Percentiles rank a stretch among this genome's conserved stretches.
Evolutionary conservation across 2,113 vertebrate species (phyloP).

Genomic region (Hippocampus guttulatus): DNA sequence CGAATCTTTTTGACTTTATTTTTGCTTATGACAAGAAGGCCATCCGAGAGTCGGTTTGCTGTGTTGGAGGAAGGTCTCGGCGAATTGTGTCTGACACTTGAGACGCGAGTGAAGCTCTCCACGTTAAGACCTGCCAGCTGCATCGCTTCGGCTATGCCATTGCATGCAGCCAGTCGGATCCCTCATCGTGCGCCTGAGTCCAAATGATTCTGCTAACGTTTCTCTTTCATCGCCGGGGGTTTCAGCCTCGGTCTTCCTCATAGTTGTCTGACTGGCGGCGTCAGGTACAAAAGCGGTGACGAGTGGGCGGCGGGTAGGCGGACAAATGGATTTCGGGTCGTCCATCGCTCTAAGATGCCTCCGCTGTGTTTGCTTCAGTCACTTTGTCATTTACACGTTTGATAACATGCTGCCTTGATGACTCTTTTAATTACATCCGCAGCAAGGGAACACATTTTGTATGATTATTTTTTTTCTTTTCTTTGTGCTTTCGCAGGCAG

Average conservation of each 20-base stretch:
- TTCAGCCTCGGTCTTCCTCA: not conserved
- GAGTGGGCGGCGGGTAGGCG: slow-evolving; percentile 43
- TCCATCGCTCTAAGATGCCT: slow-evolving; percentile 22
- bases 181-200: not conserved
- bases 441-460: slow-evolving; percentile 17
- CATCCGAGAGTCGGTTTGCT: not conserved
- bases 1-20: too few relatives aligned
- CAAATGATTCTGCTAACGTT: not conserved
- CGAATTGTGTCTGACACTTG: slow-evolving; percentile 53
- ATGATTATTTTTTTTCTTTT: slow-evolving; percentile 9
- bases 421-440: slow-evolving; percentile 44
- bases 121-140: slow-evolving; percentile 64
- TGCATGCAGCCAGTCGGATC: slow-evolving; percentile 45
- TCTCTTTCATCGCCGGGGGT: not conserved
- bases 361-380: slow-evolving; percentile 22
- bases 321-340: slow-evolving; percentile 38
- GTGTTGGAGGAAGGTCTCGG: slow-evolving; percentile 13
- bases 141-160: slow-evolving; percentile 50
- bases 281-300: slow-evolving; percentile 12
- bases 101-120: slow-evolving; percentile 66
- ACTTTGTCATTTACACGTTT: slow-evolving; percentile 22
- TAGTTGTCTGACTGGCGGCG: slow-evolving; percentile 1
- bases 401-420: slow-evolving; percentile 27
- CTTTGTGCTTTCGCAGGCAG: slow-evolving; percentile 24
- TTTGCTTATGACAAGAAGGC: not conserved